Evolutionary conservation across 2,797 vertebrate species (phyloP), one percentile per base, ranked within the genome.

Genomic region (Gila robusta): DNA sequence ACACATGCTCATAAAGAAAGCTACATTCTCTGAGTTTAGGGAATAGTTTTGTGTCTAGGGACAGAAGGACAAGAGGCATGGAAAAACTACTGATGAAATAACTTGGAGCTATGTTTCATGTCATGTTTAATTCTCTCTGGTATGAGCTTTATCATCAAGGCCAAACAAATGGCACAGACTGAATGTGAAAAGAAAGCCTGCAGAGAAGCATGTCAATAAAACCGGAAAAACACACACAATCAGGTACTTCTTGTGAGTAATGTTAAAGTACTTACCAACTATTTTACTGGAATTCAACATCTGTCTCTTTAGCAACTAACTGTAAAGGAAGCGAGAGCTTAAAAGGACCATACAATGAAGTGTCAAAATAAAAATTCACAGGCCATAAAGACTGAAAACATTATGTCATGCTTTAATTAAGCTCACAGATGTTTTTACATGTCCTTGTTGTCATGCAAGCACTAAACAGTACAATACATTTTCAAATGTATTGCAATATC

Each of bases 1-100:
- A 84, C 81, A 70, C 12, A 72, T 83, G 92, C 81, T 94, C 94
- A 95, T 85, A 80, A 67, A 83, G 52, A 87, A 86, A 87, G 6
- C 26, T 37, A 70, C 70, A 83, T 79, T 81, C 74, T 72, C 66
- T 54, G 19, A 84, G 69, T 26, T 52, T 14, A 76, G 62, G 32
- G 70, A 74, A 86, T 84, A 74, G 47, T 84, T 92, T 90, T 88
- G 44, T 4, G 62, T 88, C 81, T 88, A 72, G 79, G 79, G 80
- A 76, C 54, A 74, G 28, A 32, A 35, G 52, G 77, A 90, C 37
- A 74, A 52, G 73, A 85, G 84, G 76, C 62, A 76, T 21, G 73
- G 37, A 26, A 71, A 41, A 59, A 28, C 82, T 39, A 74, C 32
- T 19, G 44, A 71, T 56, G 26, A 74, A 47, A 47, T 39, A 59